Base-by-base conservation (phyloP, 1,140 invertebrate genomes). In the Papilio machaon region DNA sequence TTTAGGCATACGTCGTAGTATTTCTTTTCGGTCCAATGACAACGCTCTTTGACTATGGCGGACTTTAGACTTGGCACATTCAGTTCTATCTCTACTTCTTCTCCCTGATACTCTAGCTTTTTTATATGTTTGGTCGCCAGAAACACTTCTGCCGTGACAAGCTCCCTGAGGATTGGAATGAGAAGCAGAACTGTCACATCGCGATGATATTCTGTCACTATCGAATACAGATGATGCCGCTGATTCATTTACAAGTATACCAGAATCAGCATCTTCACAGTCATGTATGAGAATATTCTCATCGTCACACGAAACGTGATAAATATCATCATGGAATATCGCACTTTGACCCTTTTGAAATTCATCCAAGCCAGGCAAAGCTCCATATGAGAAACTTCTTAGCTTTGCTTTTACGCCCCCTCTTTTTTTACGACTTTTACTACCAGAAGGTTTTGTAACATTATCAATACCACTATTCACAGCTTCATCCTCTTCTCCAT, bases 371-470 rank as follows among this genome's bases (percentile, higher is more conserved):
- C 96, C 96, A 0, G 97, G 97, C 60, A 97, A 87, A 5, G 97
- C 96, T 2, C 97, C 97, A 83, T 97, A 97, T 0, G 97, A 97
- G 87, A 97, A 97, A 86, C 97, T 97, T 15, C 97, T 93, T 60
- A 97, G 87, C 90, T 97, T 96, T 30, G 95, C 95, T 84, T 95
- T 95, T 1, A 95, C 95, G 23, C 94, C 94, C 77, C 95, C 95
- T 84, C 91, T 91, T 85, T 91, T 93, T 79, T 94, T 94, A 11
- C 90, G 84, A 82, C 86, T 92, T 87, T 91, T 94, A 85, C 67
- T 87, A 73, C 88, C 82, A 95, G 94, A 19, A 90, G 91, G 86
- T 87, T 92, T 92, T 77, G 88, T 85, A 79, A 85, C 83, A 81
- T 89, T 91, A 80, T 92, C 90, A 81, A 86, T 90, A 46, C 82